Evolutionary conservation across 2,797 vertebrate species (phyloP).

Genomic region (Strix occidentalis): DNA sequence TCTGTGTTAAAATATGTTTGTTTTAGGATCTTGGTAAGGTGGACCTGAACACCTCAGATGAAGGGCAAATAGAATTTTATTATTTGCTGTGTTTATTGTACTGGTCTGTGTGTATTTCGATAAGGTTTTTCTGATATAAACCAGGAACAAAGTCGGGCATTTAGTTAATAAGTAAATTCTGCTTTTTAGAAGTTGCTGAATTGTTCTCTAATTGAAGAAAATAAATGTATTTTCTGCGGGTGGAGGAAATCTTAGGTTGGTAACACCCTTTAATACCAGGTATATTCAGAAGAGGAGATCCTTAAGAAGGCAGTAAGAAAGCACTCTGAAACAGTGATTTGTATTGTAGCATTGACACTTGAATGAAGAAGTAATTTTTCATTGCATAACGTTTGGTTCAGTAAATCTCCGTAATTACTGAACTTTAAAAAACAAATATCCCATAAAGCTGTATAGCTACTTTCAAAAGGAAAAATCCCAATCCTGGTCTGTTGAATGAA

Average conservation of each 20-base stretch:
- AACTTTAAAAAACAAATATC: background rate
- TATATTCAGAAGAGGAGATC: background rate
- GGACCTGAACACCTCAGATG: background rate
- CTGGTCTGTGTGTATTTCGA: background rate
- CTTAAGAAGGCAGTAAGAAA: background rate
- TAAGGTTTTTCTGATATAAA: slow-evolving; percentile 42
- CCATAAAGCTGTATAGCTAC: background rate
- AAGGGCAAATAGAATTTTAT: slow-evolving; percentile 17
- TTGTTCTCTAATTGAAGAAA: background rate
- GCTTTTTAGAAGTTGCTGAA: background rate
- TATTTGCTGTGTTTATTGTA: slow-evolving; percentile 19
- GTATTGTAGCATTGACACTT: background rate
- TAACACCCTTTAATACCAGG: background rate
- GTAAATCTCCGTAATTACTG: background rate
- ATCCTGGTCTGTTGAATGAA: background rate
- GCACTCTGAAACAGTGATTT: background rate
- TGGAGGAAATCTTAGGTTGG: background rate
- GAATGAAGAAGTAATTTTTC: background rate
- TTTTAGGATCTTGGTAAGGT: background rate
- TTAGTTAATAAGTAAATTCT: slow-evolving; percentile 49
- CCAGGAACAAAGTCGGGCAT: slow-evolving; percentile 1
- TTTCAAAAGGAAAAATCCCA: background rate
- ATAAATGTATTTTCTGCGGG: background rate
- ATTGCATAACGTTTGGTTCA: background rate
- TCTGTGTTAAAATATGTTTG: background rate